Base-by-base conservation (phyloP, 2,888 invertebrate species). In the Mesorhabditis spiculigera region DNA sequence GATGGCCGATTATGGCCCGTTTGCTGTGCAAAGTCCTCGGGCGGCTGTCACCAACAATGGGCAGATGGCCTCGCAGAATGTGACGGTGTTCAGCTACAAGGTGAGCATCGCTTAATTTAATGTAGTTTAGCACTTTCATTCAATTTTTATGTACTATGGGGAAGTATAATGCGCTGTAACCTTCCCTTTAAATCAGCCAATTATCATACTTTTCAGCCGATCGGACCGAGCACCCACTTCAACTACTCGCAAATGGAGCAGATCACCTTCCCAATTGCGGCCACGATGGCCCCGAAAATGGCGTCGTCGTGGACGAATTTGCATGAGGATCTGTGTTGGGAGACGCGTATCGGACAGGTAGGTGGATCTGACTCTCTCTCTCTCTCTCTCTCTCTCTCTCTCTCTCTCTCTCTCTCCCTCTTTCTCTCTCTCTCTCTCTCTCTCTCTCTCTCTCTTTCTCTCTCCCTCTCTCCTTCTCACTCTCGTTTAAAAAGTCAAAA, bases 331-430 rank as follows among this genome's bases (percentile, higher is more conserved):
- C 71, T 94, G 45, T 96, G 97, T 86, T 97, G 97, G 97, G 97
- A 97, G 88, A 97, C 96, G 0, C 93, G 94, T 90, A 92, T 96
- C 86, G 96, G 96, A 0, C 95, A 95, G 87, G 87, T 87, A 28
- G 28, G 28, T 28, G 28, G 28, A 28, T 28, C 3, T 28, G 1
- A 28, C 28, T 72, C 13, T 13, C 16, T 43, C 8, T 10, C 65
- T 4, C 10, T 67, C 62, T 3, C n/a, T n/a, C n/a, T n/a, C n/a
- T n/a, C n/a, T n/a, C n/a, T n/a, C n/a, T n/a, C n/a, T n/a, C n/a
- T n/a, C n/a, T n/a, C n/a, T n/a, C n/a, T n/a, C n/a, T n/a, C n/a
- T n/a, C n/a, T n/a, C n/a, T n/a, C n/a, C n/a, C n/a, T n/a, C n/a
- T n/a, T n/a, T n/a, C n/a, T n/a, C n/a, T n/a, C n/a, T n/a, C n/a